These are phyloP conservation scores for Parasteatoda tepidariorum DNA, from an alignment of 1,140 invertebrate species.

Conservation along the genomic window DNA sequence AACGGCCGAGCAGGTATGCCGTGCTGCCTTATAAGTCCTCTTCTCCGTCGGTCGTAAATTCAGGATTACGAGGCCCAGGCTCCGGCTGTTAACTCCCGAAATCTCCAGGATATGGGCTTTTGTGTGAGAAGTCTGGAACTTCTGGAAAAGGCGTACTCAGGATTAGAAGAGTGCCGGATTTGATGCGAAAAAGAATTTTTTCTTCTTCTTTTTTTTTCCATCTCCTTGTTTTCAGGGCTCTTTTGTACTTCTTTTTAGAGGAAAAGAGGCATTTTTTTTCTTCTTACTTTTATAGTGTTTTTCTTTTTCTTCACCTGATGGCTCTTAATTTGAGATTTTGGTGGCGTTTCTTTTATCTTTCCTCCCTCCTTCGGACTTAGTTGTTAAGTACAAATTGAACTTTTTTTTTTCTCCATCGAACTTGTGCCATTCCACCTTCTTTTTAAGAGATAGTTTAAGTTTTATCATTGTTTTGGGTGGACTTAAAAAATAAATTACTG, in stretches of 20 bases:
- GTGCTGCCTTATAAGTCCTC: constrained; percentile 36
- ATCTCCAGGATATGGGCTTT: constrained; percentile 57
- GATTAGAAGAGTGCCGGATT: constrained; percentile 44
- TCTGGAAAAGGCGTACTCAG: constrained; percentile 20
- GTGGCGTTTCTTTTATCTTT: constrained; percentile 11
- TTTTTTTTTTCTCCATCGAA: constrained; percentile 4
- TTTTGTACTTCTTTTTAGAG: not conserved
- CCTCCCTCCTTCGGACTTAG: constrained; percentile 8
- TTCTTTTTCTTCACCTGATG: constrained; percentile 23
- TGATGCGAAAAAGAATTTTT: constrained; percentile 35
- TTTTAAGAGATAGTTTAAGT: constrained; percentile 24
- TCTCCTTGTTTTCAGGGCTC: not conserved
- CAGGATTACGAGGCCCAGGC: constrained; percentile 52
- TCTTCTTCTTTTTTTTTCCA: not conserved
- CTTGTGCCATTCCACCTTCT: no score
- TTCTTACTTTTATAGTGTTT: not conserved
- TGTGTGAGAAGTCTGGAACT: constrained; percentile 24
- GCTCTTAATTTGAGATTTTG: constrained; percentile 48
- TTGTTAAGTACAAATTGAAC: constrained; percentile 54
- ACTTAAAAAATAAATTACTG: not conserved
- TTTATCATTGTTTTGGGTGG: constrained; percentile 22
- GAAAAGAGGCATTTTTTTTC: not conserved
- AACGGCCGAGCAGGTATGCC: constrained; percentile 55
- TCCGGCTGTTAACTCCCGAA: constrained; percentile 56
- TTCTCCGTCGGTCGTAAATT: constrained; percentile 51